A percentile compares a stretch with the other conserved stretches of the same genome.
These are phyloP conservation scores for Leptopilina boulardi DNA, from an alignment of 1,140 invertebrate species.

Conservation along the genomic window DNA sequence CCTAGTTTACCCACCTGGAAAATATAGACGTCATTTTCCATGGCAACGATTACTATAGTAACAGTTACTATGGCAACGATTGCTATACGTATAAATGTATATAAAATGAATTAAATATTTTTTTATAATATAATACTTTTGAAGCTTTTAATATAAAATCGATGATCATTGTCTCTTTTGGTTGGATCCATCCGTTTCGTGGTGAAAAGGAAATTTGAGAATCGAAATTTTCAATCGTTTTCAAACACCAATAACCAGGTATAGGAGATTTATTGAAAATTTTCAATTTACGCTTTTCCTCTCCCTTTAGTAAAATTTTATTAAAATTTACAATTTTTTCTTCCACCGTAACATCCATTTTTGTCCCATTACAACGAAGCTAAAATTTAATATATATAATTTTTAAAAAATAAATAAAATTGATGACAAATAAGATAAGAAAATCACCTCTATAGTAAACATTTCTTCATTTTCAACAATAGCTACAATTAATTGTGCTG, in stretches of 20 bases:
- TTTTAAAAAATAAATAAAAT: background rate
- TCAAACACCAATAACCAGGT: slow-evolving; percentile 56
- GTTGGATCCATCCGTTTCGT: slow-evolving; percentile 42
- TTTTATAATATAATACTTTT: slow-evolving; percentile 44
- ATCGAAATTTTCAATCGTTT: slow-evolving; percentile 34
- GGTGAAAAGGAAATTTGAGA: slow-evolving; percentile 52
- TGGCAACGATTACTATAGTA: too few species aligned
- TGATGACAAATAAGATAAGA: background rate
- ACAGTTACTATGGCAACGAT: too few species aligned
- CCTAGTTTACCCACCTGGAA: slow-evolving; percentile 50
- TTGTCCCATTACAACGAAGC: slow-evolving; percentile 54
- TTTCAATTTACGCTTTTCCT: slow-evolving; percentile 44
- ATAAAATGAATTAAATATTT: background rate
- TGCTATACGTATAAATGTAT: too few species aligned
- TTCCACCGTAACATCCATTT: slow-evolving; percentile 59
- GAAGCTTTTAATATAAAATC: slow-evolving; percentile 56
- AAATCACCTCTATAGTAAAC: background rate
- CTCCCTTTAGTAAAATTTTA: slow-evolving; percentile 54
- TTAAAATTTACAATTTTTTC: slow-evolving; percentile 58
- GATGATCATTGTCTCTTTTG: slow-evolving; percentile 42
- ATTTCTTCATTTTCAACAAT: background rate
- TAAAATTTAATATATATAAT: slow-evolving; percentile 37
- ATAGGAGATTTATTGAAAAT: slow-evolving; percentile 57
- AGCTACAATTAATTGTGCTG: slow-evolving; percentile 52
- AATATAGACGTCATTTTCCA: too few species aligned